Base-by-base conservation (phyloP, 2,888 invertebrate species). In the Synanthedon andrenaeformis region DNA sequence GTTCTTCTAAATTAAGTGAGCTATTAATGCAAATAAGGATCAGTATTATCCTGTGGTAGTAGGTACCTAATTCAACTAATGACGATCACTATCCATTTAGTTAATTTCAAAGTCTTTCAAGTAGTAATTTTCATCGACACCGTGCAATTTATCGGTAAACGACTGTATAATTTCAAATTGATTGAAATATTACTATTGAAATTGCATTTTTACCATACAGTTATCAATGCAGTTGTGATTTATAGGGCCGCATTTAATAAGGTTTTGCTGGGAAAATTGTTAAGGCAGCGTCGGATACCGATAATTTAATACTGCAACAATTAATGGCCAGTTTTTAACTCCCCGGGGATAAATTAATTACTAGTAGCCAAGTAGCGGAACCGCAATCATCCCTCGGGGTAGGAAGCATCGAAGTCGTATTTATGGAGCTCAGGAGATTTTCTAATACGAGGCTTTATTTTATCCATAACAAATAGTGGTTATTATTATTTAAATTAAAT, bases 311-410 rank as follows among this genome's bases (percentile, higher is more conserved):
- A 45, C 45, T 45, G 14, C 13, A 45, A 13, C 45, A 13, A 45
- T 45, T 45, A 14, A 45, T 12, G 48, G 45, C 52, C 48, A 52
- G 45, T 45, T 45, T 45, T 45, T 45, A 45, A 76, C 74, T 70
- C 80, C 76, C 76, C 54, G 58, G 70, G 77, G 81, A 73, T 69
- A 74, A 77, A 83, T 82, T 77, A 79, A 81, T 82, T 81, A 73
- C 70, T 72, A 62, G 75, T 68, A 75, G 74, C 72, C 60, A 68
- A 77, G 72, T 67, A 71, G 62, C 70, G 72, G 65, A 69, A 72
- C 74, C 68, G 62, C 69, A 70, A 70, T 68, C 69, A 65, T 71
- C 82, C 81, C 75, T 57, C 56, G 69, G 78, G 78, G 72, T 56
- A 35, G 49, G 28, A 54, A 42, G 28, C 35, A 28, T 57, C 62